Conservation (phyloP, 1,140 invertebrate genomes). For the Halesus radiatus region DNA sequence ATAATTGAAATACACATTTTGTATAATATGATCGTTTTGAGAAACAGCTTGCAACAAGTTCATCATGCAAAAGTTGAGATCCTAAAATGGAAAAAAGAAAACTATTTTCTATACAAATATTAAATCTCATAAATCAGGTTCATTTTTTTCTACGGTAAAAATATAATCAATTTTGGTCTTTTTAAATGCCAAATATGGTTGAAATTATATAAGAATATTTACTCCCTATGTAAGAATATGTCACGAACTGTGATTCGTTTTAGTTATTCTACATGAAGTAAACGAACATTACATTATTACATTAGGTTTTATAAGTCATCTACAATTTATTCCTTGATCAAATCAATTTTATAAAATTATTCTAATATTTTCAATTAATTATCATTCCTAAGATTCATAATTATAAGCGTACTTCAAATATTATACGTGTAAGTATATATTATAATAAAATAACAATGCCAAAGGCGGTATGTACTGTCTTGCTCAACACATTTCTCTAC, state of each 20-base stretch:
- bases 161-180: background rate
- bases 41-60: conserved; percentile 5
- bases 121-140: conserved; percentile 19
- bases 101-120: conserved; percentile 31
- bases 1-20: too few relatives aligned
- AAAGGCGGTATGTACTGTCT: conserved; percentile 16
- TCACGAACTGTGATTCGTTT: conserved; percentile 15
- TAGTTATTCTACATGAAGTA: conserved; percentile 23
- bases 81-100: conserved; percentile 21
- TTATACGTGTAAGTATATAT: conserved; percentile 50
- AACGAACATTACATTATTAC: conserved; percentile 4
- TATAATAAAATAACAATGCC: conserved; percentile 41
- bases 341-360: conserved; percentile 41
- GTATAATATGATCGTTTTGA: background rate
- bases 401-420: conserved; percentile 58
- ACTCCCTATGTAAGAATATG: conserved; percentile 6
- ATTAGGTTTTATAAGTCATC: conserved; percentile 5
- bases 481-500: background rate
- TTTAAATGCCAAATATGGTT: conserved; percentile 11
- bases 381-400: conserved; percentile 50
- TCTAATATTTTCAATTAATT: conserved; percentile 51
- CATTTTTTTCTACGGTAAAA: conserved; percentile 21
- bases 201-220: background rate
- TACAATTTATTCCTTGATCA: conserved; percentile 34
- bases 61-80: conserved; percentile 35